Percentiles rank a stretch among this genome's conserved stretches.
Conservation (phyloP, 1,140 invertebrate genomes). For the Ylistrum balloti region DNA sequence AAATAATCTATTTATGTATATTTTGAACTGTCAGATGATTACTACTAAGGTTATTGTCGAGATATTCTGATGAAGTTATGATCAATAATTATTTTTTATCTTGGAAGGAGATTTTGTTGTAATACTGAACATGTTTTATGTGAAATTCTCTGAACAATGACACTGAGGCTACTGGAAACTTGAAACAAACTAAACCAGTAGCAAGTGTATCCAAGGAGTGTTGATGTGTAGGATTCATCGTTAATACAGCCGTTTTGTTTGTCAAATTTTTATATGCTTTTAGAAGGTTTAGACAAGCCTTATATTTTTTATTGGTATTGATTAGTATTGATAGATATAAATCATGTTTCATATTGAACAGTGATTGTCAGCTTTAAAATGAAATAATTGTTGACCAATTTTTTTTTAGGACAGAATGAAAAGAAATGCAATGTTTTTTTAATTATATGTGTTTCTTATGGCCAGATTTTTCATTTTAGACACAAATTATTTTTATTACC, state of each 20-base stretch:
- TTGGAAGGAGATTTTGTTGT: constrained; percentile 31
- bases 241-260: constrained; percentile 34
- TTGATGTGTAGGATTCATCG: not conserved
- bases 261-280: constrained; percentile 25
- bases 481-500: not conserved
- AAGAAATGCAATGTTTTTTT: not conserved
- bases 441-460: not conserved
- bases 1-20: not conserved
- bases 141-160: not conserved
- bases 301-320: constrained; percentile 35
- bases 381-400: constrained; percentile 31
- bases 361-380: too few relatives aligned
- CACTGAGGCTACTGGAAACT: constrained; percentile 4
- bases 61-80: not conserved
- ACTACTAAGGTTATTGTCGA: not conserved
- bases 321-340: constrained; percentile 6
- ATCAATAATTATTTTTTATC: not conserved
- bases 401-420: not conserved
- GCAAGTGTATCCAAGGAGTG: not conserved
- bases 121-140: not conserved
- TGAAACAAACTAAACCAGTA: not conserved
- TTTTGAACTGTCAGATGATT: not conserved
- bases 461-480: not conserved
- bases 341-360: not conserved
- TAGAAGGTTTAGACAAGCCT: constrained; percentile 28